Evolutionary conservation across 2,888 invertebrate genomes (phyloP), one percentile per base, ranked within the genome.

Genomic region (Drosophila nr. perissopoda): DNA sequence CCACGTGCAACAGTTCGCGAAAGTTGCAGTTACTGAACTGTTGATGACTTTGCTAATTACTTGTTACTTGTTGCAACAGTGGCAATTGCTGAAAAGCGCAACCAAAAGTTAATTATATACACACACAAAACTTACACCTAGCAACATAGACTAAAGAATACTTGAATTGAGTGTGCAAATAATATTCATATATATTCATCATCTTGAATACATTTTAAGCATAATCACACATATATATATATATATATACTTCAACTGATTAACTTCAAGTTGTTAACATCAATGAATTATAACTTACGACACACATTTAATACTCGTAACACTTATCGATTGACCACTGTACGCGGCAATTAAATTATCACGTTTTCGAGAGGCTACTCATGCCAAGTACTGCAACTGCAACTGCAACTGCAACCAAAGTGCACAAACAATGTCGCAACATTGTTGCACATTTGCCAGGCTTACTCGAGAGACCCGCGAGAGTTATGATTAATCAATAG

Each of bases 1-100:
- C 64, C 42, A 58, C 65, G 67, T 82, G 86, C 87, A 83, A 83
- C 83, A 86, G 86, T 85, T 81, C 70, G 68, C 63, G 58, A 61
- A 36, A 46, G 13, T 58, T 58, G 52, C 53, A 33, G 16, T 38
- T 64, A 31, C 5, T 11, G 16, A 25, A 46, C n/a, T 27, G 36
- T 62, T 76, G 71, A 80, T 71, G 76, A 76, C 46, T 81, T 76
- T 61, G 53, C 65, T 84, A 82, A 88, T 88, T 73, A 84, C 75
- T 70, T 71, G 84, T 67, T 81, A 81, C 81, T 72, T 64, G 67
- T 70, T 48, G 62, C 21, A 8, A 79, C 80, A 70, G 75, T 75
- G 36, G 16, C 48, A 25, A 40, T 18, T 65, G 58, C n/a, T 13
- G 6, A 56, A 58, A 18, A 13, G 36, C 10, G 38, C 5, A 60